These are phyloP conservation scores for Drosophila melanosoma DNA, from an alignment of 2,888 invertebrate genomes.

Conservation along the genomic window DNA sequence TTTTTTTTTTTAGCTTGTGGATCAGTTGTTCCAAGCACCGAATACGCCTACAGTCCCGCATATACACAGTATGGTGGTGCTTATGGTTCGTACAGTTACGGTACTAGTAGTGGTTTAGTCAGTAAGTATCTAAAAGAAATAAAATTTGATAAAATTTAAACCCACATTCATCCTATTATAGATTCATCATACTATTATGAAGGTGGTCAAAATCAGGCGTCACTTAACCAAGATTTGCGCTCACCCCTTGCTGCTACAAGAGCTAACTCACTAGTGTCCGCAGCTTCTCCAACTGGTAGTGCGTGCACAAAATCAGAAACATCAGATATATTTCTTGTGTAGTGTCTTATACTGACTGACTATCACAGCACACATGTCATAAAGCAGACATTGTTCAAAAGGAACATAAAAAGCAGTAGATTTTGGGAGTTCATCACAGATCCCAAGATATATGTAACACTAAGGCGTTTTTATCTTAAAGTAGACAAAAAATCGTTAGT, in stretches of 20 bases:
- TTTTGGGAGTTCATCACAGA: background rate
- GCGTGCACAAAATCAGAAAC: conserved; percentile 88
- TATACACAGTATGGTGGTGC: conserved; percentile 86
- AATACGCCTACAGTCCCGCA: conserved; percentile 90
- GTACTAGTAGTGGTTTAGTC: conserved; percentile 88
- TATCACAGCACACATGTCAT: background rate
- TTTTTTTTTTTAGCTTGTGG: conserved; percentile 86
- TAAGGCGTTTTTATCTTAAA: background rate
- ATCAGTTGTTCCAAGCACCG: conserved; percentile 87
- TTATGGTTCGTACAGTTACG: conserved; percentile 88
- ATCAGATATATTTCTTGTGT: conserved; percentile 84
- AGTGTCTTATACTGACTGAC: conserved; percentile 55
- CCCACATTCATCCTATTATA: conserved; percentile 70
- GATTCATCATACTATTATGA: conserved; percentile 89
- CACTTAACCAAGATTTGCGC: conserved; percentile 87
- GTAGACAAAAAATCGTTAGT: background rate
- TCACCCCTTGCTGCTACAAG: conserved; percentile 90
- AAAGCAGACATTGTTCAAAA: background rate
- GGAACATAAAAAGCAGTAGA: background rate
- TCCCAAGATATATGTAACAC: conserved; percentile 10
- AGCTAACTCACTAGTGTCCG: conserved; percentile 89
- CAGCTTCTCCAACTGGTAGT: conserved; percentile 90
- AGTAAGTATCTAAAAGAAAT: conserved; percentile 83
- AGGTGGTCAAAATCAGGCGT: conserved; percentile 82
- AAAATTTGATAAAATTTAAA: background rate